Evolutionary conservation across 2,113 vertebrate genomes (phyloP), one percentile per base, ranked within the genome.

Genomic region (Hiodon alosoides): DNA sequence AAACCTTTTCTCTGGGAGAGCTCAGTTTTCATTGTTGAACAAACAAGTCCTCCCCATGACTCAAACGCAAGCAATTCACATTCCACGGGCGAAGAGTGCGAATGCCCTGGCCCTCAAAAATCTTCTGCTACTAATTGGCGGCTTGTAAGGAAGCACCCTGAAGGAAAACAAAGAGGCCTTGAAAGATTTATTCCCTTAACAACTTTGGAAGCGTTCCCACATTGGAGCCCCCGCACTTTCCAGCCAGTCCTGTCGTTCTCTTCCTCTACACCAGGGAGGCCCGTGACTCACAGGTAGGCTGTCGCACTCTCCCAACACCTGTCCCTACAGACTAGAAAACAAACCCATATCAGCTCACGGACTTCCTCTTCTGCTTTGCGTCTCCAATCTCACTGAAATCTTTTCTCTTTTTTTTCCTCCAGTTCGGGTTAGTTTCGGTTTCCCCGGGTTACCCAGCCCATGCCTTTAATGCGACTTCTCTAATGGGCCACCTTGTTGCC

Each of bases 151-250:
- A 80, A 90, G 77, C 74, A 71, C 80, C 81, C 82, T 81, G 78
- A 81, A 81, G 87, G 86, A 84, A 85, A 90, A 87, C 82, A 76
- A 86, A 90, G 87, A 82, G 76, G 83, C 84, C 83, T 85, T 92
- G 85, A 93, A 91, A 93, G 93, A 93, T 90, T 91, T 81, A 91
- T 87, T 79, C 74, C 80, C 80, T 71, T 81, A 83, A 86, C 85
- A 86, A 87, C 85, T 92, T 80, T 85, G 88, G 85, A 87, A 89
- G 80, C 80, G 80, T 65, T 85, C 69, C 79, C 78, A 79, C 81
- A 81, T 70, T 55, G 14, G 65, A 52, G 55, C 58, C 70, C 59
- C 66, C 72, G 7, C 46, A 57, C 11, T 50, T 47, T 46, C 31
- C 10, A 3, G 13, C 53, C 55, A 4, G 50, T 54, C n/a, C 7